These are phyloP conservation scores for Oncopeltus fasciatus DNA, from an alignment of 1,140 invertebrate genomes.

Conservation along the genomic window DNA sequence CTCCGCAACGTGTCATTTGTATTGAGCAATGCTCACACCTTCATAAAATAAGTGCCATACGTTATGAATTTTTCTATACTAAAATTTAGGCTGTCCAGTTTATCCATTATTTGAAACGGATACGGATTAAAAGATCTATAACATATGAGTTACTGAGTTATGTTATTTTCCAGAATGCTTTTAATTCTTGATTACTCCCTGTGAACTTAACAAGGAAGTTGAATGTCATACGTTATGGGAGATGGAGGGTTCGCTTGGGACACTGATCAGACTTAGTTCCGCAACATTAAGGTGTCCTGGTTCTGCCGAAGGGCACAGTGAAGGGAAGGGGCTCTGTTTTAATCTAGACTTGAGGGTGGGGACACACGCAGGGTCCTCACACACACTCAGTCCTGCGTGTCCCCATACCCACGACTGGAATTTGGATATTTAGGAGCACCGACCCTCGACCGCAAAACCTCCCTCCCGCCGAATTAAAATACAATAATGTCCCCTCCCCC, in stretches of 20 bases:
- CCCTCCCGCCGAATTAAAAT: slow-evolving; percentile 5
- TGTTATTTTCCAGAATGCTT: too few relatives aligned
- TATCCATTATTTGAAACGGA: too few relatives aligned
- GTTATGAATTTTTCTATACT: too few relatives aligned
- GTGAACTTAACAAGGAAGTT: too few relatives aligned
- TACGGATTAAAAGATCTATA: too few relatives aligned
- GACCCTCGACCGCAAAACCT: not conserved
- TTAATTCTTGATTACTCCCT: too few relatives aligned
- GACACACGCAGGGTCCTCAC: not conserved
- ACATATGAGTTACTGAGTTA: too few relatives aligned
- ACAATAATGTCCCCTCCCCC: slow-evolving; percentile 1
- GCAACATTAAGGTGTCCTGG: not conserved
- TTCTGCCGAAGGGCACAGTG: not conserved
- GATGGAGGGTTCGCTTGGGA: not conserved
- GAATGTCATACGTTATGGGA: too few relatives aligned
- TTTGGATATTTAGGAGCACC: not conserved
- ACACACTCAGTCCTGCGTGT: not conserved
- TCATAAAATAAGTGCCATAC: too few relatives aligned
- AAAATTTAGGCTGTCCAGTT: too few relatives aligned
- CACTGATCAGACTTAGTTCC: slow-evolving; percentile 3
- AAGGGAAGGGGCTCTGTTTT: not conserved
- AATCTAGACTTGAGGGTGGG: not conserved
- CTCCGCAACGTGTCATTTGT: too few relatives aligned
- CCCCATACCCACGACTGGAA: not conserved
- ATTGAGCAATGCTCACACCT: too few relatives aligned